Percentiles rank a stretch among this genome's conserved stretches.
Evolutionary conservation across 1,140 invertebrate genomes (phyloP).

Genomic region (Bicyclus anynana): DNA sequence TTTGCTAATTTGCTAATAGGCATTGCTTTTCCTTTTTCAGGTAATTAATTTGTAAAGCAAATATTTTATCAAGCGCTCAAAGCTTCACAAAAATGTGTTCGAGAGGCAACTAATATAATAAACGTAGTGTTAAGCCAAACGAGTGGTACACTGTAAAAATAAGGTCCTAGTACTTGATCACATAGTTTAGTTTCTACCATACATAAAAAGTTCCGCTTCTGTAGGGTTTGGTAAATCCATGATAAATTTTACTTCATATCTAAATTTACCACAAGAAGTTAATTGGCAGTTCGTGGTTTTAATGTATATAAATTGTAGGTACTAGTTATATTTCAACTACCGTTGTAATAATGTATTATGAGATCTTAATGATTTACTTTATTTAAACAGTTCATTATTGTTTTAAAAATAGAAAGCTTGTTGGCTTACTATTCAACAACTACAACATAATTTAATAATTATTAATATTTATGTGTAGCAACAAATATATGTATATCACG

Average conservation of each 20-base stretch:
- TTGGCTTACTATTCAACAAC: not conserved
- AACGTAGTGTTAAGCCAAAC: no score
- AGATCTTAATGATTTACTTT: not conserved
- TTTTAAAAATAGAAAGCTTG: not conserved
- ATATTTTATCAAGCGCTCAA: no score
- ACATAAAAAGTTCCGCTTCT: no score
- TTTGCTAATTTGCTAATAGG: no score
- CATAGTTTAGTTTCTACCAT: no score
- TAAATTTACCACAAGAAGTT: slow-evolving; percentile 26
- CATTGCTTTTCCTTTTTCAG: slow-evolving; percentile 17
- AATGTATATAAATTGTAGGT: not conserved
- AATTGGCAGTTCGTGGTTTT: slow-evolving; percentile 23
- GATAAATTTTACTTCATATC: slow-evolving; percentile 16
- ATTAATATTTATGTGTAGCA: slow-evolving; percentile 19
- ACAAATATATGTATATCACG: slow-evolving; percentile 36
- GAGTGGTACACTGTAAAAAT: no score
- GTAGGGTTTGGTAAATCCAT: no score
- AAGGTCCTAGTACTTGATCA: no score
- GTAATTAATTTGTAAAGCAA: no score
- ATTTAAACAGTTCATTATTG: not conserved
- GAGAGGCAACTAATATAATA: no score
- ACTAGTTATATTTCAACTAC: not conserved
- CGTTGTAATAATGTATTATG: not conserved
- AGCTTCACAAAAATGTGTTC: no score
- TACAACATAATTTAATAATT: slow-evolving; percentile 20